phyloP scores from a whole-genome alignment of 1,140 invertebrate species.

The Leptinotarsa texana region DNA sequence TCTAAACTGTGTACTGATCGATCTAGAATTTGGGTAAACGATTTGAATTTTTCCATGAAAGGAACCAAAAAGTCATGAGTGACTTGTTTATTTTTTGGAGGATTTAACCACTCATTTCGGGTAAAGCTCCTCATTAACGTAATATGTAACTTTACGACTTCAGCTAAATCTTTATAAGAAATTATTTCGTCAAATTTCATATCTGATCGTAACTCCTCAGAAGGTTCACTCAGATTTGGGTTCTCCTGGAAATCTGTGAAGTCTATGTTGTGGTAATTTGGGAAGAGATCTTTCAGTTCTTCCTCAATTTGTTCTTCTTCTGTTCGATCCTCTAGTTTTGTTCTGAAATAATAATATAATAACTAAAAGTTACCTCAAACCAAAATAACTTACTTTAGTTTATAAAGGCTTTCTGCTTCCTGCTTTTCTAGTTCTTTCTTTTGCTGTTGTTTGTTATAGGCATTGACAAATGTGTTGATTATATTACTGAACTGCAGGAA shows the following conservation, averaged over 20 bases:
- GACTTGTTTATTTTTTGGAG: constrained; percentile 47
- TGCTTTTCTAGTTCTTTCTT: constrained; percentile 68
- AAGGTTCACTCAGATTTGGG: constrained; percentile 35
- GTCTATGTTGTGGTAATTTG: constrained; percentile 71
- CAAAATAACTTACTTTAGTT: constrained; percentile 64
- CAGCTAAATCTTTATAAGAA: constrained; percentile 62
- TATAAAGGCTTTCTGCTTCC: constrained; percentile 81
- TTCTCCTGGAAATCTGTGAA: constrained; percentile 63
- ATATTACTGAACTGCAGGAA: constrained; percentile 62
- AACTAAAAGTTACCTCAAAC: not conserved
- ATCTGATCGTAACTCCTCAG: constrained; percentile 39
- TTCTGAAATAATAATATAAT: constrained; percentile 52
- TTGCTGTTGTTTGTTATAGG: constrained; percentile 78
- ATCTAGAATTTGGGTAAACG: constrained; percentile 60
- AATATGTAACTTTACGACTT: constrained; percentile 64
- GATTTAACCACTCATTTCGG: constrained; percentile 62
- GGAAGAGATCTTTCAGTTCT: constrained; percentile 78
- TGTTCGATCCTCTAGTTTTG: constrained; percentile 64
- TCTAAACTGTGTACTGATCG: constrained; percentile 58
- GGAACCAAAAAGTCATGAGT: constrained; percentile 60
- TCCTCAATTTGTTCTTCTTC: constrained; percentile 75
- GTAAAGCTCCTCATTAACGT: constrained; percentile 63
- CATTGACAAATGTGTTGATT: constrained; percentile 64
- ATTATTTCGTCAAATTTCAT: constrained; percentile 53
- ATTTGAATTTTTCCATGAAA: constrained; percentile 63